A percentile compares a stretch with the other conserved stretches of the same genome.
Evolutionary conservation across 2,888 invertebrate genomes (phyloP).

Genomic region (Leptopterna dolabrata): DNA sequence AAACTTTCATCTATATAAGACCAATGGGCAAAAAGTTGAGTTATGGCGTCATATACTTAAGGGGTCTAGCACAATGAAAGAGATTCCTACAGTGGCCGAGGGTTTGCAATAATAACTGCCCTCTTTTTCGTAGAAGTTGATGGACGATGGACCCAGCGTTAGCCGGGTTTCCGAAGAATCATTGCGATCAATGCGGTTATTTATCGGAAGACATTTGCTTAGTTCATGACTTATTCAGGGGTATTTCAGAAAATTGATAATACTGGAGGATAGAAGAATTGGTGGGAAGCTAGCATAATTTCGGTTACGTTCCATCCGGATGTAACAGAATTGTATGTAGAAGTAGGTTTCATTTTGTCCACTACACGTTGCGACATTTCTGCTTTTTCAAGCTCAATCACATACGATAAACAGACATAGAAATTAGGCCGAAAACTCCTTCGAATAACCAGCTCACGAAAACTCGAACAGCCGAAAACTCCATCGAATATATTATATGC

Average conservation of each 20-base stretch:
- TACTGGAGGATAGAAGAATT: not conserved
- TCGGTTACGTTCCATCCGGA: too few species aligned
- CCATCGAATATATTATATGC: too few species aligned
- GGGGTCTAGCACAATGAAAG: not conserved
- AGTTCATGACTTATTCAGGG: not conserved
- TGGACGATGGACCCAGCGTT: not conserved
- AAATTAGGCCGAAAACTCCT: too few species aligned
- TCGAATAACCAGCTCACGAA: too few species aligned
- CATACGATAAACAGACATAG: too few species aligned
- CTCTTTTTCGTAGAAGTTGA: not conserved
- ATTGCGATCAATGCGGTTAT: not conserved
- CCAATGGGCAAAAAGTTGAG: slow-evolving; percentile 21
- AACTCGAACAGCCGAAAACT: too few species aligned
- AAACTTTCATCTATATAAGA: not conserved
- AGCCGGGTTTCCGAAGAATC: not conserved
- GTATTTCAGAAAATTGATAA: not conserved
- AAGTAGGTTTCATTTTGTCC: too few species aligned
- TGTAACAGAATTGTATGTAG: too few species aligned
- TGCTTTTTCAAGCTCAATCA: too few species aligned
- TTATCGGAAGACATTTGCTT: not conserved
- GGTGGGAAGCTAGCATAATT: not conserved
- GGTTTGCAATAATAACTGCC: slow-evolving; percentile 15
- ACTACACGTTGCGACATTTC: too few species aligned
- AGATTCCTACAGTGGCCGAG: not conserved
- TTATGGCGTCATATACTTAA: slow-evolving; percentile 9